Evolutionary conservation across 2,888 invertebrate genomes (phyloP), one percentile per base, ranked within the genome.

Genomic region (Apotomis betuletana): DNA sequence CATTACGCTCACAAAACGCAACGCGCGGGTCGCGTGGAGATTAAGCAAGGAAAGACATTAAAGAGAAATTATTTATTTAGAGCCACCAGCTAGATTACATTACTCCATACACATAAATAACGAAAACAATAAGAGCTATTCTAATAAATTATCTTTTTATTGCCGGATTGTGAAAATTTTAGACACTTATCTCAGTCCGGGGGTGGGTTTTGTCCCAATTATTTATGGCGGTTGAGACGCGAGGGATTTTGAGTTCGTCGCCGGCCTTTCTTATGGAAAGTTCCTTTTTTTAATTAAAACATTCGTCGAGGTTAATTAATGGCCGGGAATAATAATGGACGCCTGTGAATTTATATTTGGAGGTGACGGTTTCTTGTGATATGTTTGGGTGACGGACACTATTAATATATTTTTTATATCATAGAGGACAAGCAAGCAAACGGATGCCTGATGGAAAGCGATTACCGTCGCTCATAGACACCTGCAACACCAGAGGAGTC

Each of bases 101-200:
- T 92, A 92, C 92, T 92, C 90, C 92, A 92, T 92, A 92, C 90
- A 92, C 92, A 93, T 93, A 92, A 92, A 92, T 93, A 93, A 92
- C 89, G 88, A 92, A 93, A 92, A 92, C 92, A 93, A 92, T 93
- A 93, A 93, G 91, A 92, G 92, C 91, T 91, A 92, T 93, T 92
- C 90, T 92, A 91, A 92, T 92, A 93, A 93, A 93, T 93, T 93
- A 93, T 92, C 92, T 93, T 93, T 93, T 93, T 93, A 93, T 92
- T 93, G 91, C 93, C 89, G 92, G 92, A 92, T 93, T 93, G 93
- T 93, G 92, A 93, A 93, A 93, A 93, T 93, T 92, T 93, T 91
- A 91, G 92, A 93, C 92, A 92, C 92, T 93, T 92, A 92, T 92
- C 92, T 92, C 87, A 88, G 88, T 82, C 80, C 79, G 75, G 76